A percentile compares a stretch with the other conserved stretches of the same genome.
Conservation (phyloP, 2,113 vertebrate species). For the Hassar affinis region DNA sequence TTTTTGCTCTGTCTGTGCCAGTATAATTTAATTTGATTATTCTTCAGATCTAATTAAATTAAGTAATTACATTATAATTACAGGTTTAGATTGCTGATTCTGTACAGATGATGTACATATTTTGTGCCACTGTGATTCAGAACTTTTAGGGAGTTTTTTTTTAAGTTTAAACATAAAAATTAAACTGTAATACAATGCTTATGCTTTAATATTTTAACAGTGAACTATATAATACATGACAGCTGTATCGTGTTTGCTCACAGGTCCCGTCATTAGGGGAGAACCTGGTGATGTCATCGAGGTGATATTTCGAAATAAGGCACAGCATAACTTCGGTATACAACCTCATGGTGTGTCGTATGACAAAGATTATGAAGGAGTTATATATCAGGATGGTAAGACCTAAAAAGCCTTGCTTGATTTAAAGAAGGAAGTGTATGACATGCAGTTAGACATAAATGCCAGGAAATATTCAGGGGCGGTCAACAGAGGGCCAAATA, state of each 20-base stretch:
- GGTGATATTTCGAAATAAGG: conserved; percentile 87
- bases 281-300: conserved; percentile 85
- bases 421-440: not conserved
- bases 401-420: not conserved
- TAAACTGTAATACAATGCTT: not conserved
- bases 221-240: not conserved
- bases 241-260: not conserved
- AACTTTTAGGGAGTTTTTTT: not conserved
- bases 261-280: conserved; percentile 88
- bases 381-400: conserved; percentile 82
- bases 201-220: not conserved
- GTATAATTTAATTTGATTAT: not conserved
- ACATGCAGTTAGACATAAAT: not conserved
- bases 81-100: not conserved
- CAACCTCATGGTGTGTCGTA: conserved; percentile 87
- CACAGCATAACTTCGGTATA: conserved; percentile 80
- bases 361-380: conserved; percentile 81
- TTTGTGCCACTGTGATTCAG: not conserved
- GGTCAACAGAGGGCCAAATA: not conserved
- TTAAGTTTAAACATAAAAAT: no score
- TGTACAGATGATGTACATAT: not conserved
- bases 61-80: not conserved
- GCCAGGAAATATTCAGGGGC: not conserved
- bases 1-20: not conserved
- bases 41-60: not conserved